Base-by-base conservation (phyloP, 2,888 invertebrate species). In the Andrena flavipes region DNA sequence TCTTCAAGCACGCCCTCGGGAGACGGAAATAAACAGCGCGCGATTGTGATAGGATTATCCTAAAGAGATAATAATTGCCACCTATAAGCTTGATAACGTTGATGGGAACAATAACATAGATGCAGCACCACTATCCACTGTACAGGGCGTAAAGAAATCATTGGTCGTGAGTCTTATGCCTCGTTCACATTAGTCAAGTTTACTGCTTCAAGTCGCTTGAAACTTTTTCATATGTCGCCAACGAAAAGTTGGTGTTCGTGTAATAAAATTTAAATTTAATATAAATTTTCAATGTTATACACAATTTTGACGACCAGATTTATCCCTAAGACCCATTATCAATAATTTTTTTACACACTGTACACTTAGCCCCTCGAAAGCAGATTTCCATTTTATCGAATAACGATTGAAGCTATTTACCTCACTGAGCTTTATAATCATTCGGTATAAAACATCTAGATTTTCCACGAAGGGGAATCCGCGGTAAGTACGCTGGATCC, bases 331-430 rank as follows among this genome's bases (percentile, higher is more conserved):
- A 42, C 1, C 4, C 0, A 16, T 42, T 13, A 42, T 13, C 16
- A 16, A 42, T 42, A 4, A 4, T 42, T 16, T 16, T 42, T 42
- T 42, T 16, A 42, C 42, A 42, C 42, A 42, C 42, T 59, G 8
- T 60, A 56, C 16, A 16, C 20, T 48, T 65, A 23, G 16, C 13
- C 6, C 5, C 30, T 23, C 16, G 5, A 49, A 33, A 23, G 30
- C 23, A 60, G 35, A 35, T 48, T 8, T 68, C 35, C 48, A 35
- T 20, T n/a, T 35, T 51, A 65, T 65, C 73, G 73, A 29, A 59
- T 59, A 74, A 48, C 73, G 65, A 74, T 74, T 65, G 65, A 59
- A 56, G 65, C 20, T 23, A 64, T 35, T 23, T 23, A 35, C 56
- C 56, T n/a, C 35, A 8, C 23, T 10, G 33, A 16, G 23, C 23